A percentile compares a stretch with the other conserved stretches of the same genome.
These are phyloP conservation scores for Drosophila cognata DNA, from an alignment of 2,888 invertebrate genomes.

Conservation along the genomic window DNA sequence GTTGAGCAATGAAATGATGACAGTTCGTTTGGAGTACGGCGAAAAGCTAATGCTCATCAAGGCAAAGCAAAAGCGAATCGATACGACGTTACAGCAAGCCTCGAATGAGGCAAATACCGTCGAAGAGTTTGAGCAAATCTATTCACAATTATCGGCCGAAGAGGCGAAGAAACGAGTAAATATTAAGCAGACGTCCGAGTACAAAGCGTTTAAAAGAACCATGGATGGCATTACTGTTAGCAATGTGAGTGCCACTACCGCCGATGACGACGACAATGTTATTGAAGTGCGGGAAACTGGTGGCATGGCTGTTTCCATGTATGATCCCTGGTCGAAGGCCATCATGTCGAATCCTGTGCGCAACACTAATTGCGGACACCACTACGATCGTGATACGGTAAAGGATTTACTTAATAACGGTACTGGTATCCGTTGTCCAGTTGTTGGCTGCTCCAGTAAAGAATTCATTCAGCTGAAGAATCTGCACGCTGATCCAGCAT, in stretches of 20 bases:
- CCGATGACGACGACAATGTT: constrained; percentile 1
- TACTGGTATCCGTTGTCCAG: constrained; percentile 38
- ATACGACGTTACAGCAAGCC: neutral
- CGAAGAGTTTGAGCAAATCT: constrained; percentile 6
- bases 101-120: neutral
- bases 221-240: neutral
- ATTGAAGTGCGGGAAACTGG: constrained; percentile 8
- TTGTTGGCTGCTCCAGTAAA: constrained; percentile 49
- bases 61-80: neutral
- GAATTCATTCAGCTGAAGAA: constrained; percentile 24
- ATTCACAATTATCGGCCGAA: neutral
- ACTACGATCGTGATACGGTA: constrained; percentile 47
- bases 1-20: neutral
- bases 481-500: constrained; percentile 24
- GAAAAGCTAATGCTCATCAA: constrained; percentile 1
- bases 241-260: neutral
- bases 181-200: constrained; percentile 36
- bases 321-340: constrained; percentile 56
- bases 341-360: constrained; percentile 48
- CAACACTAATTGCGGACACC: constrained; percentile 50
- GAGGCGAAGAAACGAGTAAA: constrained; percentile 27
- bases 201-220: constrained; percentile 26
- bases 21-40: neutral
- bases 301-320: constrained; percentile 26
- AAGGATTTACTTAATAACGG: constrained; percentile 13